Conservation (phyloP, 2,113 vertebrate genomes). For the Elephantulus edwardii region DNA sequence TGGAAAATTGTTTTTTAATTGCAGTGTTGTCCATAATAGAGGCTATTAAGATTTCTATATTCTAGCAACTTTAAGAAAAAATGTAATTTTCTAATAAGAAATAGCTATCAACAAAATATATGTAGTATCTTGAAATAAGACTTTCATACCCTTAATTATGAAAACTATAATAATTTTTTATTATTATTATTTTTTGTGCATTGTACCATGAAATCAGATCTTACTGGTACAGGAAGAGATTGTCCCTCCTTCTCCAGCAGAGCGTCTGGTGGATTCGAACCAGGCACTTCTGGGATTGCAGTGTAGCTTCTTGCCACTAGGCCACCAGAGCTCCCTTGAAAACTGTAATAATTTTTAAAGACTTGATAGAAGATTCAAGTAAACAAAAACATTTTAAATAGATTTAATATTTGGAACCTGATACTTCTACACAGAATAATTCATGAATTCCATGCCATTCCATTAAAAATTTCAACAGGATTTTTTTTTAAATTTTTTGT, state of each 20-base stretch:
- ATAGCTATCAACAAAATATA: background rate
- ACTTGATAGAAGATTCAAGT: background rate
- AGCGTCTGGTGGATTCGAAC: too few species aligned
- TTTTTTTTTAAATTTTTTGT: too few species aligned
- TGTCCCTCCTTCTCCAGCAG: too few species aligned
- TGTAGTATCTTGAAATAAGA: background rate
- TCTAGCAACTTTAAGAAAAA: background rate
- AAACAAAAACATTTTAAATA: conserved; percentile 12
- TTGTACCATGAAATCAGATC: too few species aligned
- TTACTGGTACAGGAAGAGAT: too few species aligned
- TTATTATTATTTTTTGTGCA: too few species aligned
- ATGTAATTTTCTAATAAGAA: background rate
- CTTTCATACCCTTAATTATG: background rate
- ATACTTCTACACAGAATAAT: background rate
- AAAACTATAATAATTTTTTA: conserved; percentile 9
- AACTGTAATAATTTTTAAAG: background rate
- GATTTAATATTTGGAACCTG: background rate
- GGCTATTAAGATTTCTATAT: background rate
- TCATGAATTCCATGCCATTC: background rate
- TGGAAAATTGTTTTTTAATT: background rate
- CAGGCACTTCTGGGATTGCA: too few species aligned
- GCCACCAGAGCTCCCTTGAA: too few species aligned
- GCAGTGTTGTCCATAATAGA: too few species aligned
- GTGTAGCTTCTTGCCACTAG: too few species aligned
- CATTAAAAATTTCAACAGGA: background rate